A percentile compares a stretch with the other conserved stretches of the same genome.
Evolutionary conservation across 2,888 invertebrate genomes (phyloP).

Genomic region (Oligia strigilis): DNA sequence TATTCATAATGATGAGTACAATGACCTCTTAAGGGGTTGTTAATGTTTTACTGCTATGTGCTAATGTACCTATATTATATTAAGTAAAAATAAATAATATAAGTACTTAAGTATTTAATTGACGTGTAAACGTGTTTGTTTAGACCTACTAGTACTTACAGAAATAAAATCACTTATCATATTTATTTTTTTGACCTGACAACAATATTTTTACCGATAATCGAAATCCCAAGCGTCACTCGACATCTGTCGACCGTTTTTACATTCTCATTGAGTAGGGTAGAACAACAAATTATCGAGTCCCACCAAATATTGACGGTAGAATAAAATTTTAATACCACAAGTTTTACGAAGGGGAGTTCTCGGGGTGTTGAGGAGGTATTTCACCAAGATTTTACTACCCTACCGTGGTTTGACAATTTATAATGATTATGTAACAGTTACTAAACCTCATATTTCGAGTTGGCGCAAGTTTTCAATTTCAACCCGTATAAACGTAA

Average conservation of each 20-base stretch:
- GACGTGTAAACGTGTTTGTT: neutral
- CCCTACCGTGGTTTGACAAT: no score
- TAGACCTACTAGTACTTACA: neutral
- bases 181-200: neutral
- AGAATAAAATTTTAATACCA: slow-evolving; percentile 50
- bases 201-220: neutral
- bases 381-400: neutral
- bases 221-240: neutral
- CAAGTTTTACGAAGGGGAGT: slow-evolving; percentile 31
- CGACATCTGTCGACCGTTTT: slow-evolving; percentile 14
- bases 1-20: no score
- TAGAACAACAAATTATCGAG: slow-evolving; percentile 33
- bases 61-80: no score
- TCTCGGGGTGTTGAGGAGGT: slow-evolving; percentile 10
- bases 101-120: neutral
- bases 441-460: no score
- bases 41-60: no score
- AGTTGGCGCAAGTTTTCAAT: no score
- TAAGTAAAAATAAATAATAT: no score
- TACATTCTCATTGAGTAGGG: slow-evolving; percentile 29
- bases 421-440: no score
- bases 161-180: neutral
- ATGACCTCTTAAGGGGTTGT: no score
- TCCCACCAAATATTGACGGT: slow-evolving; percentile 37
- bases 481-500: no score